Conservation (phyloP, 2,888 invertebrate genomes). For the Phortica magna region DNA sequence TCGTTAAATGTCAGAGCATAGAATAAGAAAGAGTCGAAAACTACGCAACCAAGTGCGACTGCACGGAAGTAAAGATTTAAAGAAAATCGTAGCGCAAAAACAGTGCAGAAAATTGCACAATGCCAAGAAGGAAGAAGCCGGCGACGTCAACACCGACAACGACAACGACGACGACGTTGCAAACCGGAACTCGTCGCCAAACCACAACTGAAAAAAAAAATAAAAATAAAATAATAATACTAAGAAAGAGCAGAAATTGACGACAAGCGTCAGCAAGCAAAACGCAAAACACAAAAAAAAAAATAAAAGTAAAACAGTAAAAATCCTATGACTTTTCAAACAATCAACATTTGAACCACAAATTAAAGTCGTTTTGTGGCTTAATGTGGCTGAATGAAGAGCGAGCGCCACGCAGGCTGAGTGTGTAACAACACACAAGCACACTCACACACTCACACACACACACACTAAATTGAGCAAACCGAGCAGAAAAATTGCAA, state of each 20-base stretch:
- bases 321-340: conserved; percentile 24
- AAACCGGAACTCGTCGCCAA: conserved; percentile 1
- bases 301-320: neutral
- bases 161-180: neutral
- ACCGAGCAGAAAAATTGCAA: conserved; percentile 25
- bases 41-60: conserved; percentile 11
- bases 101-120: neutral
- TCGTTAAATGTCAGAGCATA: neutral
- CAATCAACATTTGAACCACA: conserved; percentile 52
- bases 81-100: conserved; percentile 1
- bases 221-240: neutral
- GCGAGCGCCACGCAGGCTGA: neutral
- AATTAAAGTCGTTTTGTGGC: conserved; percentile 67
- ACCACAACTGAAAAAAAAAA: neutral
- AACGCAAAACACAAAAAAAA: neutral
- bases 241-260: conserved; percentile 11
- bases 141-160: neutral
- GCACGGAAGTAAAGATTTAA: conserved; percentile 44
- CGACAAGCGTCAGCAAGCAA: neutral
- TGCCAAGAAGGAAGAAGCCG: neutral
- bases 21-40: neutral
- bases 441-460: neutral
- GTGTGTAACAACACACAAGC: conserved; percentile 21
- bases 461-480: neutral
- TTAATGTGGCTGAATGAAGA: conserved; percentile 46